Evolutionary conservation across 1,140 invertebrate genomes (phyloP), one percentile per base, ranked within the genome.

Genomic region (Thaumetopoea pityocampa): DNA sequence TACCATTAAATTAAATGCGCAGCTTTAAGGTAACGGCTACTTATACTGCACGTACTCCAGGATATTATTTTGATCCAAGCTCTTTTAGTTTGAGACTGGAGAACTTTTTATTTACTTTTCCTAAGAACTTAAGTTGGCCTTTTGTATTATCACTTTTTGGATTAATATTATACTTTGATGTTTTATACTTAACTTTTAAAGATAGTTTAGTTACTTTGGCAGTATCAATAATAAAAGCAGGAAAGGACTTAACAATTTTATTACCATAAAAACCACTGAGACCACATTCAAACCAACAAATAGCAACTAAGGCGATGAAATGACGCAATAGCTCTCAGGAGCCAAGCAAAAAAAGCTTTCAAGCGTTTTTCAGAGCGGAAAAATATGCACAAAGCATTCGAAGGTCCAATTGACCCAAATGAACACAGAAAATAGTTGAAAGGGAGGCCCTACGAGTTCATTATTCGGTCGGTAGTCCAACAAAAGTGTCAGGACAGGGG

Each of bases 351-450:
- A n/a, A 59, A 64, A 71, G 59, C 73, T 74, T 78, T 81, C 61
- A 67, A 67, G 56, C 50, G 50, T 56, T 51, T 59, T 54, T 43
- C 51, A 55, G 55, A 26, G 36, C 18, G 51, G 32, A 54, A 57
- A 57, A 70, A 68, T 67, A 68, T 74, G 66, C 64, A 72, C 59
- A 66, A 62, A 76, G 66, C 62, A 47, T 47, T 57, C 58, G 53
- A 56, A 74, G 59, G 61, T 53, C 64, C 78, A 76, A 80, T 80
- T 69, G 76, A 80, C 76, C 79, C 65, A 77, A 80, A 83, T 80
- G 70, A 72, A 62, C 70, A 71, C 57, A 74, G 67, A 69, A n/a
- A 82, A 81, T 77, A 82, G 78, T 68, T 72, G 64, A 79, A 66
- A 57, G 52, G 37, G 69, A 58, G 50, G 53, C 59, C 57, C 37